These are phyloP conservation scores for Henicopernis longicauda DNA, from an alignment of 2,113 vertebrate species.

Conservation along the genomic window DNA sequence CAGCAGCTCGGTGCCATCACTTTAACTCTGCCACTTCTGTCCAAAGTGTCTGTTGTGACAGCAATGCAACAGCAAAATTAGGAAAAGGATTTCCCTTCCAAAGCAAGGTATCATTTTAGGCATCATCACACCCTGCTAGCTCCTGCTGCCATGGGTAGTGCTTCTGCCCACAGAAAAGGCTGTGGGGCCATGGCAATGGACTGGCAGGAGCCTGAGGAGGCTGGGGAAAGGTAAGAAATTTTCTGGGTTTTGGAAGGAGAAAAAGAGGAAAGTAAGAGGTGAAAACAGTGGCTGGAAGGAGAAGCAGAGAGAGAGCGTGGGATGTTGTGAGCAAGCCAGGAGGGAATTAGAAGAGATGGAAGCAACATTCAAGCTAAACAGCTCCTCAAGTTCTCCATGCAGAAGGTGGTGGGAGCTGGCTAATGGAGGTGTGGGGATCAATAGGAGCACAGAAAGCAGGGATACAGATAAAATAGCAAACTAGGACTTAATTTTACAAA, in stretches of 20 bases:
- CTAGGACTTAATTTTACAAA: background rate
- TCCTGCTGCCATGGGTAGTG: background rate
- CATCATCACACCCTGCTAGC: background rate
- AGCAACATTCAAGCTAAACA: background rate
- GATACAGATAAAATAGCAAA: background rate
- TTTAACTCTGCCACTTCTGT: background rate
- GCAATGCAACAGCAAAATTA: background rate
- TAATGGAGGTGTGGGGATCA: background rate
- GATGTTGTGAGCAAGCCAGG: background rate
- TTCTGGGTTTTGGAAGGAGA: background rate
- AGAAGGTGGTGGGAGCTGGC: background rate
- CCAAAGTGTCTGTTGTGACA: background rate
- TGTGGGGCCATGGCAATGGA: background rate
- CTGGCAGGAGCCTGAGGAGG: background rate
- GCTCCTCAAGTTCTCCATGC: background rate
- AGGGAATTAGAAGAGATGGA: background rate
- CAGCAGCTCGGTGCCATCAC: accelerated
- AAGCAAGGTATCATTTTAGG: background rate
- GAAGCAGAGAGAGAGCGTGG: background rate
- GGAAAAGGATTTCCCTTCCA: background rate
- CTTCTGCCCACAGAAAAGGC: background rate
- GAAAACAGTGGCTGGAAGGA: background rate
- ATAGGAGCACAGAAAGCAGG: background rate
- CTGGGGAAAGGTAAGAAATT: background rate
- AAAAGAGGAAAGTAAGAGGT: background rate